Percentiles rank a stretch among this genome's conserved stretches.
These are phyloP conservation scores for Apodemus sylvaticus DNA, from an alignment of 2,113 vertebrate genomes.

Conservation along the genomic window DNA sequence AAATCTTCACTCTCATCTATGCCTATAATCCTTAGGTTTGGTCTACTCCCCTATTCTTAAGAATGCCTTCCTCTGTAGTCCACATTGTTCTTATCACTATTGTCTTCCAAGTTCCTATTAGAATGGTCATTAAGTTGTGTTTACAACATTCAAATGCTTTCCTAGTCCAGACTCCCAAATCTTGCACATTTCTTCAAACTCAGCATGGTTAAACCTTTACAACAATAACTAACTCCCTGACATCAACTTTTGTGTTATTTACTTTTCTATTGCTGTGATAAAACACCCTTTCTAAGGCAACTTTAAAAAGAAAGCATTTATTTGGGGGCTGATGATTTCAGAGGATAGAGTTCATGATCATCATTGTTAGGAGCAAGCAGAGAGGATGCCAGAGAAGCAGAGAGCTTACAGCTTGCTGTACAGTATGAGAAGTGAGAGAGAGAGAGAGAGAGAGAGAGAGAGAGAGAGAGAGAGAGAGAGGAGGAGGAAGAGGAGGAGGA, in stretches of 20 bases:
- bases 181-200: background rate
- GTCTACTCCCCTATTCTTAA: background rate
- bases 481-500: background rate
- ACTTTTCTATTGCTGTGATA: background rate
- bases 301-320: background rate
- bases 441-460: background rate
- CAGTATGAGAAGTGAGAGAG: background rate
- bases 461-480: rapidly evolving
- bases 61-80: background rate
- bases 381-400: no score
- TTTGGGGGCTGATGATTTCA: background rate
- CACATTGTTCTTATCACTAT: background rate
- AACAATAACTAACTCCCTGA: background rate
- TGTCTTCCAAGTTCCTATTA: background rate
- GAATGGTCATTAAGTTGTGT: background rate
- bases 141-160: background rate
- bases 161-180: background rate
- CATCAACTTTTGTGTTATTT: background rate
- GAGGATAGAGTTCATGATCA: background rate
- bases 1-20: no score
- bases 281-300: background rate
- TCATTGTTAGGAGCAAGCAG: background rate
- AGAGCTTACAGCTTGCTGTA: background rate
- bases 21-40: no score
- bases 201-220: background rate